Base-by-base conservation (phyloP, 92 coral and sea anemone genomes). In the Bergia puertoricense region DNA sequence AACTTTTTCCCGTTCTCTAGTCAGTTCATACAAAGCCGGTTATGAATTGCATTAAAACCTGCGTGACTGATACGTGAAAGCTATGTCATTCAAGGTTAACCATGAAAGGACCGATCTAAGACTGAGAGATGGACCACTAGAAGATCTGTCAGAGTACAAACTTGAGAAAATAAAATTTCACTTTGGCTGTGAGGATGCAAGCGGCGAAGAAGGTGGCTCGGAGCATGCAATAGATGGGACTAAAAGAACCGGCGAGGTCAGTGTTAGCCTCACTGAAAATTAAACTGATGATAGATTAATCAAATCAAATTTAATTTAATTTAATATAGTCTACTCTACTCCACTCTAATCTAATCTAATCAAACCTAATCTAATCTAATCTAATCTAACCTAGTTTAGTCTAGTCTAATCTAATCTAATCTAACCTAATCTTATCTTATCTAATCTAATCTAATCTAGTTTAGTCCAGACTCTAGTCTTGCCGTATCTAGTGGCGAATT, bases 201-300 rank as follows among this genome's bases (percentile, higher is more conserved):
- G 30, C 3, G 78, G 30, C 44, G 87, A 48, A 48, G 87, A 68
- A 10, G 87, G 80, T 3, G 91, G 93, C 38, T 91, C 93, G 11
- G 93, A 91, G 43, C 93, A 91, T 50, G 73, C 85, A 54, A 78
- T 91, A 67, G 88, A 91, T 46, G 90, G 90, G 23, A 81, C 62
- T 4, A 86, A 81, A 45, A 81, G 74, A 40, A 73, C 89, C 18
- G 92, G 89, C 22, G 92, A 90, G 90, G 92, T 86, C 56, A 85
- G 89, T 46, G 20, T 45, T 39, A 54, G 57, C 57, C 57, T 1
- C 57, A 15, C 14, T 51, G 11, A 8, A 51, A 11, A 15, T 51
- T n/a, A n/a, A n/a, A n/a, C n/a, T n/a, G n/a, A n/a, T n/a, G n/a
- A n/a, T n/a, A n/a, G n/a, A n/a, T n/a, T n/a, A n/a, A n/a, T n/a